Percentiles rank a stretch among this genome's conserved stretches.
Evolutionary conservation across 2,888 invertebrate species (phyloP).

Genomic region (Callyntrura sp.): DNA sequence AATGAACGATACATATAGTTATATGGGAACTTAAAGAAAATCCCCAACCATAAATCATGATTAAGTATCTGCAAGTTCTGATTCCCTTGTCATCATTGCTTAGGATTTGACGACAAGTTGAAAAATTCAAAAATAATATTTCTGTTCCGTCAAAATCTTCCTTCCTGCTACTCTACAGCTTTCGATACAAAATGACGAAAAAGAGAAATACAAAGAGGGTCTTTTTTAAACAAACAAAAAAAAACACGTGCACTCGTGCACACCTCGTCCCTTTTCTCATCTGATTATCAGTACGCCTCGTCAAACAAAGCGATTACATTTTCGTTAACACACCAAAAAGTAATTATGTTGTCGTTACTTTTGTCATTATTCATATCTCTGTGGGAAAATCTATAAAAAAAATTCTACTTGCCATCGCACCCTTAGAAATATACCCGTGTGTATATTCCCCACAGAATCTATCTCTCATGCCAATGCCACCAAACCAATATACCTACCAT

Average conservation of each 20-base stretch:
- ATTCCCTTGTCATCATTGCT: no score
- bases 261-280: not conserved
- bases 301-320: constrained; percentile 27
- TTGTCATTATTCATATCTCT: constrained; percentile 10
- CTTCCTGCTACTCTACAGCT: not conserved
- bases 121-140: no score
- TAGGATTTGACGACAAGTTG: no score
- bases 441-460: no score
- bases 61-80: no score
- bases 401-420: not conserved
- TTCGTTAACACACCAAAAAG: constrained; percentile 31
- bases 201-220: no score
- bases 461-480: no score
- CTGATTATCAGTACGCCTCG: no score
- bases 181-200: no score
- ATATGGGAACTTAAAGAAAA: not conserved
- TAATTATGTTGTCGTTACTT: constrained; percentile 17
- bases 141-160: no score
- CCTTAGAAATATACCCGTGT: no score
- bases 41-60: not conserved
- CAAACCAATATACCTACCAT: no score
- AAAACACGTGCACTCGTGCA: constrained; percentile 17
- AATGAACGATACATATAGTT: not conserved
- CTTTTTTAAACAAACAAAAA: not conserved
- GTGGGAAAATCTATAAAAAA: constrained; percentile 38